Conservation (phyloP, 2,888 invertebrate species). For the Scrobipalpa costella region DNA sequence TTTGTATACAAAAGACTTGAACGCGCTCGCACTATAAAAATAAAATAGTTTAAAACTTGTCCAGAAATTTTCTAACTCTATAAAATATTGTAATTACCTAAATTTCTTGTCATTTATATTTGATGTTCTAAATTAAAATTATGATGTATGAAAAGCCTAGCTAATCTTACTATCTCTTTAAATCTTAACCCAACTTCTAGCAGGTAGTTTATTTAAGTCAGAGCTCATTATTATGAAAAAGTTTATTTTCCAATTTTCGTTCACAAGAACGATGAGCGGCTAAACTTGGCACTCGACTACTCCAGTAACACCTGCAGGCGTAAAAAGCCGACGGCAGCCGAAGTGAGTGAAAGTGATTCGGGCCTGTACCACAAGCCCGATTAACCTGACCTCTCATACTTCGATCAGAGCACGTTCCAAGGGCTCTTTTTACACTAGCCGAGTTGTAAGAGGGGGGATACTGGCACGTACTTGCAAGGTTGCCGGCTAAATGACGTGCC, state of each 20-base stretch:
- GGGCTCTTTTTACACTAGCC: not conserved
- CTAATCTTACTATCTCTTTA: not conserved
- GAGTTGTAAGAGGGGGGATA: conserved; percentile 37
- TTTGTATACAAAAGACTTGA: conserved; percentile 35
- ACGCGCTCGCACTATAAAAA: conserved; percentile 28
- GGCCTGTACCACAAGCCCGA: conserved; percentile 38
- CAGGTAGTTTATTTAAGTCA: not conserved
- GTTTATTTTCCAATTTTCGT: not conserved
- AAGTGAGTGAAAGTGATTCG: conserved; percentile 69
- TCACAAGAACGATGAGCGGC: conserved; percentile 18
- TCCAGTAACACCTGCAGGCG: conserved; percentile 38
- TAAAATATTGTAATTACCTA: too few species aligned
- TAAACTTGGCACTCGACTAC: conserved; percentile 25
- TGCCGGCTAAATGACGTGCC: conserved; percentile 70
- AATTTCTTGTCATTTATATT: too few species aligned
- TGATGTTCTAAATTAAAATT: too few species aligned
- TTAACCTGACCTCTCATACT: conserved; percentile 1
- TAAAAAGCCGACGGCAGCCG: conserved; percentile 48
- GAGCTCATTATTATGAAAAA: not conserved
- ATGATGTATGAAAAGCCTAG: not conserved
- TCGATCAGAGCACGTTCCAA: not conserved
- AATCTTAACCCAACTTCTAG: too few species aligned
- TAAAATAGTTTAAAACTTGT: too few species aligned
- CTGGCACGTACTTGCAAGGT: conserved; percentile 55
- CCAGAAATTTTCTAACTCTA: too few species aligned